A percentile compares a stretch with the other conserved stretches of the same genome.
Evolutionary conservation across 2,797 vertebrate genomes (phyloP).

Genomic region (Carcharodon carcharias): DNA sequence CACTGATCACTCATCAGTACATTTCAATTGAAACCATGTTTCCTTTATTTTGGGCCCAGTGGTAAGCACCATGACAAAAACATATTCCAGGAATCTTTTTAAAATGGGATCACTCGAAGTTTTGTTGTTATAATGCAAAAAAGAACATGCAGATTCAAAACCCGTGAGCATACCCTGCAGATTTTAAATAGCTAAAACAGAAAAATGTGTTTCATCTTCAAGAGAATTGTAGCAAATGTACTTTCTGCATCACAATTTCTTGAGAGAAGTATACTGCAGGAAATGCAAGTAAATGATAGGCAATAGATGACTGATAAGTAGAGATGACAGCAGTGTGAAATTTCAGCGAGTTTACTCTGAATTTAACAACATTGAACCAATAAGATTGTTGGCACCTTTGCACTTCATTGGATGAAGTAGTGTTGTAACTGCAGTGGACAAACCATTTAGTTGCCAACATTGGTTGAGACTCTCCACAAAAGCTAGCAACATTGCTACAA

Average conservation of each 20-base stretch:
- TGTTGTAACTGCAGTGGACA: neutral
- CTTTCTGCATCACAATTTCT: neutral
- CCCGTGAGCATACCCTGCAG: too few relatives aligned
- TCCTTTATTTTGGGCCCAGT: neutral
- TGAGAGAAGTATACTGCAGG: neutral
- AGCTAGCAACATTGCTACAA: neutral
- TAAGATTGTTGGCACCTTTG: neutral
- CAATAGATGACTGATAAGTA: neutral
- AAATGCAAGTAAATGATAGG: neutral
- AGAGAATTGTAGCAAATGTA: neutral
- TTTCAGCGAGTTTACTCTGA: neutral
- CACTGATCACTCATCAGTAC: neutral
- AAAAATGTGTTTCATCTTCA: neutral
- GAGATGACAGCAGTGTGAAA: neutral
- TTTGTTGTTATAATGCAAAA: neutral
- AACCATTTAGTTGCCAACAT: neutral
- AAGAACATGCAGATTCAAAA: neutral
- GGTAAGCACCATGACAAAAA: neutral
- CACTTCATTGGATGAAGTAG: neutral
- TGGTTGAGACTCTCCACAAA: neutral
- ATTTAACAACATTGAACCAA: neutral
- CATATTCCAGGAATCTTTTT: neutral
- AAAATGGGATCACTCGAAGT: neutral
- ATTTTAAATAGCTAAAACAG: neutral
- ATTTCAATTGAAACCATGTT: neutral